Base-by-base conservation (phyloP, 2,113 vertebrate species). In the Urocitellus parryii region DNA sequence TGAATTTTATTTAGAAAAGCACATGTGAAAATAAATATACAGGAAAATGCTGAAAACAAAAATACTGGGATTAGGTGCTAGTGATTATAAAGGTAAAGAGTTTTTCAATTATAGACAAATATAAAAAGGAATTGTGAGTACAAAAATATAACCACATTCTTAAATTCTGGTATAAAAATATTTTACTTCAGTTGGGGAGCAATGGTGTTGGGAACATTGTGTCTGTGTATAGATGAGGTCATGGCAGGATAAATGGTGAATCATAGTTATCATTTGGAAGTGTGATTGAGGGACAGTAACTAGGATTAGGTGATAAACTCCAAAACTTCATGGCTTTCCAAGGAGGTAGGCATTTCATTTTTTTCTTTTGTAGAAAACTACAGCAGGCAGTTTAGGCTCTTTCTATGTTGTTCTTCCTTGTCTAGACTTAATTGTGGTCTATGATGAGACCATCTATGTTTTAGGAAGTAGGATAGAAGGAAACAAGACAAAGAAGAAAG, bases 1-100 rank as follows among this genome's bases (percentile, higher is more conserved):
- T 76, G 39, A 82, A 81, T 17, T 74, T 92, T 94, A 80, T 81
- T 77, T 56, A 24, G 37, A 86, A 90, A 95, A 78, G 25, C 5
- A 39, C 11, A 20, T 34, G 25, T 56, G 34, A 91, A 79, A 53
- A 84, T 48, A 79, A 53, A 84, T 48, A 67, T 37, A 1, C 12
- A 88, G 42, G 39, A 77, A 67, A 48, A 80, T 48, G 16, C 5
- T 80, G 79, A 61, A 83, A 39, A 68, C 14, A n/a, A 39, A 53
- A 70, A 42, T 27, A 79, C 34, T 85, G n/a, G 61, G 1, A 13
- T 42, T 39, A 25, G 51, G 14, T 9, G 39, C 1, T 70, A 42
- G 45, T 45, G 29, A 39, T 48, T 61, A 65, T 25, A 88, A 90
- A 73, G 39, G 3, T 77, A 20, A 42, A 14, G 3, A 68, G 42